Evolutionary conservation across 2,888 invertebrate species (phyloP), one percentile per base, ranked within the genome.

Genomic region (Tipula helvola): DNA sequence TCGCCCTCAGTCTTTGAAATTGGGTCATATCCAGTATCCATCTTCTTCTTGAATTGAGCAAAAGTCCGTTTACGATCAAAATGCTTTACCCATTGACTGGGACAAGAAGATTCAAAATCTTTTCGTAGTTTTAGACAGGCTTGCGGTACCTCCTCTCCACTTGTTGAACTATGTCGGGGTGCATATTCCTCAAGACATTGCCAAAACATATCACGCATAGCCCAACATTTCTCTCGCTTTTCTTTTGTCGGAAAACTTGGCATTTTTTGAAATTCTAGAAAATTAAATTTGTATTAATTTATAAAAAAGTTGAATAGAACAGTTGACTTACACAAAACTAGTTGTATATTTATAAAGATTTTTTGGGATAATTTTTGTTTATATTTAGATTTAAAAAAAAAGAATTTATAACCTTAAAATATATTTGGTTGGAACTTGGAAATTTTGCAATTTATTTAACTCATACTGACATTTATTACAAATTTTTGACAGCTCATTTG

Each of bases 21-120:
- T 84, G 97, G 97, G 91, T 97, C 97, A 92, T 94, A 96, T 91
- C 97, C 97, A 90, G 95, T 94, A 90, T 96, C 95, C 91, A 98
- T 95, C 93, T 95, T 95, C 89, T 96, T 95, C 92, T 97, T 97
- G 91, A 96, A 98, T 90, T 96, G 94, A 89, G 97, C 93, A 91
- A 96, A 98, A 89, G 96, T 96, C 90, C 97, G 93, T 92, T 97
- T 97, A 89, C 97, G 94, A 92, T 98, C 97, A 91, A 98, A 98
- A 92, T 98, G 98, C 90, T 96, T 96, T 84, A 98, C 97, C 98
- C 98, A 97, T 91, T 96, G 96, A 1, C 93, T 91, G 1, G 97
- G 96, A 90, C 97, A 97, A 36, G 94, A 94, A 88, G 93, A 93
- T 92, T 96, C 96, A 90, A 95, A 97, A 86, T 94, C 88, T 92